Evolutionary conservation across 2,888 invertebrate genomes (phyloP).

Genomic region (Dusona sp.): DNA sequence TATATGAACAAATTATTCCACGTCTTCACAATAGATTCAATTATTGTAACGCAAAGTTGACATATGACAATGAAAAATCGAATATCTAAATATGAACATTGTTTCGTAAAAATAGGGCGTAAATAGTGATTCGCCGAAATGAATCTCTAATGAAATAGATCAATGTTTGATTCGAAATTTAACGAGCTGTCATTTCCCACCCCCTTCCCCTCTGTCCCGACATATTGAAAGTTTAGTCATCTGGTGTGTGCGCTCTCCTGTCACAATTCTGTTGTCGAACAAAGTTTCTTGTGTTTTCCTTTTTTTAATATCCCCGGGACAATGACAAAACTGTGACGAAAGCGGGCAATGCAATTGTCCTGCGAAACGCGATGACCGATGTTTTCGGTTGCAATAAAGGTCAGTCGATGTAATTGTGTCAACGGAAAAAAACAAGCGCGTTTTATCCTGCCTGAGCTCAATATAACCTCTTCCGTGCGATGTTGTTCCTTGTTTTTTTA

Average conservation of each 20-base stretch:
- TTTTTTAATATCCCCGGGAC: slow-evolving; percentile 1
- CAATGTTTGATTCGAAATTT: neutral
- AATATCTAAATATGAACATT: neutral
- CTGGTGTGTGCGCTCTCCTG: slow-evolving; percentile 40
- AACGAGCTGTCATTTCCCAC: neutral
- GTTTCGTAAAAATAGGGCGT: neutral
- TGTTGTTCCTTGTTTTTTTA: slow-evolving; percentile 21
- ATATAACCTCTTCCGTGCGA: slow-evolving; percentile 68
- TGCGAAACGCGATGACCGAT: slow-evolving; percentile 72
- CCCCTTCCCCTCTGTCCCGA: slow-evolving; percentile 3
- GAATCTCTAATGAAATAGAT: neutral
- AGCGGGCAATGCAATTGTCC: slow-evolving; percentile 60
- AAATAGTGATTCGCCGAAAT: neutral
- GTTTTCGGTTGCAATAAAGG: slow-evolving; percentile 75
- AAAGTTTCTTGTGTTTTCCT: slow-evolving; percentile 7
- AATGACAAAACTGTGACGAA: slow-evolving; percentile 46
- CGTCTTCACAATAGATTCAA: neutral
- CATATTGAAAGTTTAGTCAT: slow-evolving; percentile 60
- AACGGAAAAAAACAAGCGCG: slow-evolving; percentile 42
- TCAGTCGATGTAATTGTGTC: slow-evolving; percentile 63
- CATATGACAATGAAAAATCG: neutral
- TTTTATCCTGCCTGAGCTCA: slow-evolving; percentile 32
- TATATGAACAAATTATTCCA: neutral
- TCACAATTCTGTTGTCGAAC: slow-evolving; percentile 62
- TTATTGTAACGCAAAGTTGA: neutral